These are phyloP conservation scores for Lophius americanus DNA, from an alignment of 2,797 vertebrate species.

Conservation along the genomic window DNA sequence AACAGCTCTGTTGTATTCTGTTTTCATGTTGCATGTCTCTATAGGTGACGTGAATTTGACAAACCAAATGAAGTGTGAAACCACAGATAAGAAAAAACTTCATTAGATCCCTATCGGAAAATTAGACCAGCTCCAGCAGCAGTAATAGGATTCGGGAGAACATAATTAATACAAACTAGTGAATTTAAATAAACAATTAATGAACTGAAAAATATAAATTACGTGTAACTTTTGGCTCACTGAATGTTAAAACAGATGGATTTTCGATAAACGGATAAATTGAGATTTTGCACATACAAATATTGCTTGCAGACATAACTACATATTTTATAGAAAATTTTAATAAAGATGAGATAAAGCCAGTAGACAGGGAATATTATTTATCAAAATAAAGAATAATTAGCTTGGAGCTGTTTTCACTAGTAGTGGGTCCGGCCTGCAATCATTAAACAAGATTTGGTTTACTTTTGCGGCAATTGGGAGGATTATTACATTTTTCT, in stretches of 20 bases:
- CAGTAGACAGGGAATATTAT: not conserved
- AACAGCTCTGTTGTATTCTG: conserved; percentile 4
- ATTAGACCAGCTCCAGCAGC: conserved; percentile 24
- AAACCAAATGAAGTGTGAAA: conserved; percentile 50
- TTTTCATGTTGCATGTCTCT: conserved; percentile 12
- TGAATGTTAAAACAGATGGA: not conserved
- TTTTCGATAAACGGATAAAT: not conserved
- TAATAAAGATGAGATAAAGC: conserved; percentile 3
- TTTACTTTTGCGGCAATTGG: too few species aligned
- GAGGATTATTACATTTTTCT: too few species aligned
- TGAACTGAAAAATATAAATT: conserved; percentile 12
- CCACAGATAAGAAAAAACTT: conserved; percentile 44
- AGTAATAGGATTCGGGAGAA: conserved; percentile 31
- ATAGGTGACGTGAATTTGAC: conserved; percentile 40
- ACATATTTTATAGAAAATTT: not conserved
- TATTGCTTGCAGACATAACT: not conserved
- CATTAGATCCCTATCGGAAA: conserved; percentile 47
- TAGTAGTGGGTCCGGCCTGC: too few species aligned
- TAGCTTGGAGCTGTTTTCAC: not conserved
- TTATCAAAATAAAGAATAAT: not conserved
- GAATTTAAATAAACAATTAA: conserved; percentile 28
- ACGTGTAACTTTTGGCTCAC: not conserved
- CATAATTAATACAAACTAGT: conserved; percentile 19
- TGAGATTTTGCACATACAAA: not conserved
- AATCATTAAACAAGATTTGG: not conserved